Base-by-base conservation (phyloP, 1,140 invertebrate genomes). In the Drosophila subobscura region DNA sequence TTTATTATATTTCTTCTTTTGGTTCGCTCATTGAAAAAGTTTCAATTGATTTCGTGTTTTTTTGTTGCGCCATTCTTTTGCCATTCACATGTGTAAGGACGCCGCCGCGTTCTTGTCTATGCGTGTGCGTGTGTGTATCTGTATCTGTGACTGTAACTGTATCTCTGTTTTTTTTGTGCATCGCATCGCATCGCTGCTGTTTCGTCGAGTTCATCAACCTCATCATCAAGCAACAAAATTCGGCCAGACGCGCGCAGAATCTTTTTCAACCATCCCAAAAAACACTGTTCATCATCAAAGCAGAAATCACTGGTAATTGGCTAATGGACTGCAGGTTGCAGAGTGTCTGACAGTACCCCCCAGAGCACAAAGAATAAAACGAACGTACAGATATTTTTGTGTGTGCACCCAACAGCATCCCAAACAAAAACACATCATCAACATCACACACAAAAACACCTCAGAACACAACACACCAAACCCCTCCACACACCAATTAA, bases 241-340 rank as follows among this genome's bases (percentile, higher is more conserved):
- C 33, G 33, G 33, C 33, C 33, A 37, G 33, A 37, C 10, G 33
- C 33, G 33, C 33, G 33, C 33, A 37, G 16, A 20, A 37, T 4
- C 10, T 37, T 8, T 37, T 27, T 27, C 33, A 37, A 6, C 0
- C 25, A 27, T 27, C 0, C 5, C 0, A 27, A 20, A 20, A 20
- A 20, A 20, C 16, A 20, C 16, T 20, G 5, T 37, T 37, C 33
- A 37, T 12, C 33, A 37, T 37, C 33, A 37, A 42, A 37, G 70
- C 45, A 37, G 33, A 66, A 80, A 55, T 74, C 68, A 80, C 78
- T 86, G 80, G 81, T 85, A 86, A 85, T 86, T 85, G 80, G 80
- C 81, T 85, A 86, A 77, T 73, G 76, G 59, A 65, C 45, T 64
- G 70, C 64, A 71, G 68, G 65, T 63, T 64, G 52, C 20, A 61